Conservation (phyloP, 2,888 invertebrate genomes). For the Ectemnius cavifrons region DNA sequence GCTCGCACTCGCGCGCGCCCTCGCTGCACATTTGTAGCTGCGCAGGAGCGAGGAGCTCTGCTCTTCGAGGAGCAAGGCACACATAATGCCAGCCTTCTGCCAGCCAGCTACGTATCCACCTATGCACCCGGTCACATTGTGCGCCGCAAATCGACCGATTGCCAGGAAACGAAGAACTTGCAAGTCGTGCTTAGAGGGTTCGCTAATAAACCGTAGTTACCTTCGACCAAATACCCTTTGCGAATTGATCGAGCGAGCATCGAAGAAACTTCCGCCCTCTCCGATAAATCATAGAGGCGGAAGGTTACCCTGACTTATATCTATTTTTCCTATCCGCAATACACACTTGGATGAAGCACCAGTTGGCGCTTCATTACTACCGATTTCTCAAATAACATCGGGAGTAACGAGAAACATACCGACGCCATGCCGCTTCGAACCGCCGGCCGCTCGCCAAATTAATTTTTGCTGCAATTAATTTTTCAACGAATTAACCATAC, state of each 20-base stretch:
- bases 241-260: conserved; percentile 48
- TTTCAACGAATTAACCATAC: conserved; percentile 1
- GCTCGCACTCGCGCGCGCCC: conserved; percentile 41
- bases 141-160: conserved; percentile 26
- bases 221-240: conserved; percentile 39
- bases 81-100: conserved; percentile 48
- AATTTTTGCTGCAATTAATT: conserved; percentile 10
- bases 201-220: conserved; percentile 48
- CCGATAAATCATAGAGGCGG: background rate
- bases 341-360: background rate
- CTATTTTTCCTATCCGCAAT: no score
- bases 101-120: conserved; percentile 32
- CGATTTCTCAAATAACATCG: conserved; percentile 1
- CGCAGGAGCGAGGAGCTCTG: conserved; percentile 1
- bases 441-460: conserved; percentile 5
- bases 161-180: conserved; percentile 9
- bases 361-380: background rate
- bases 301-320: no score
- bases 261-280: conserved; percentile 33
- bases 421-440: background rate
- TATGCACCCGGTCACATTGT: conserved; percentile 44
- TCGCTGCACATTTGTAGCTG: conserved; percentile 24
- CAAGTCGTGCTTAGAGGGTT: conserved; percentile 14
- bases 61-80: conserved; percentile 55
- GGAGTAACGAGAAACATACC: background rate